Evolutionary conservation across 2,113 vertebrate genomes (phyloP).

Genomic region (Onychorhynchus coronatus): DNA sequence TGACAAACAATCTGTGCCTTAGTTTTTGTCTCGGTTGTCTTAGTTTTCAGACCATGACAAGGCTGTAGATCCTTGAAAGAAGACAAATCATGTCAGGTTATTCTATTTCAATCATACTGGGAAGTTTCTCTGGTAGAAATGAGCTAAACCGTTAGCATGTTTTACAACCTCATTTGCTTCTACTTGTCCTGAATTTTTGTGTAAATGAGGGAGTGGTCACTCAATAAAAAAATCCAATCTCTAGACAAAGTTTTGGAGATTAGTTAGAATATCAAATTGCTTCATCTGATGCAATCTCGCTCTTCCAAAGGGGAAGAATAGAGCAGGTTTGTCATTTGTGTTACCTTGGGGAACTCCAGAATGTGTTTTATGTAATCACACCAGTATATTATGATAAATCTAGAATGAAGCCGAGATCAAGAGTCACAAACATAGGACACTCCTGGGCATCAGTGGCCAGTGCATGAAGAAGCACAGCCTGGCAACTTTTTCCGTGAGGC

Average conservation of each 20-base stretch:
- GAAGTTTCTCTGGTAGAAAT: not conserved
- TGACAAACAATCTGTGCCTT: not conserved
- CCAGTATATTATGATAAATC: not conserved
- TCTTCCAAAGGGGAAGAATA: not conserved
- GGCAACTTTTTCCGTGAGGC: not conserved
- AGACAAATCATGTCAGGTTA: not conserved
- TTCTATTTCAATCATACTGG: not conserved
- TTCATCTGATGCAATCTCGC: not conserved
- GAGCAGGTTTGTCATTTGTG: not conserved
- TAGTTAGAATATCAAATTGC: not conserved
- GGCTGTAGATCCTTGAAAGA: not conserved
- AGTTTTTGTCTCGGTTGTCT: not conserved
- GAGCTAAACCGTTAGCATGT: not conserved
- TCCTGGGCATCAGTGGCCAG: not conserved
- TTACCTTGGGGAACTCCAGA: not conserved
- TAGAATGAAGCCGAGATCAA: not conserved
- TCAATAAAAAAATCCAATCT: not conserved
- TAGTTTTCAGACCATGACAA: not conserved
- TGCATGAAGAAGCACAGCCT: not conserved
- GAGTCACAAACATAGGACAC: rapidly evolving
- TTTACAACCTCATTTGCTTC: not conserved
- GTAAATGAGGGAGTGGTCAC: not conserved
- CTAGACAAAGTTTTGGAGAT: not conserved
- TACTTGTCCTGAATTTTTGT: not conserved
- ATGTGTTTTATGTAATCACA: not conserved